Evolutionary conservation across 2,888 invertebrate species (phyloP), one percentile per base, ranked within the genome.

Genomic region (Eupithecia exiguata): DNA sequence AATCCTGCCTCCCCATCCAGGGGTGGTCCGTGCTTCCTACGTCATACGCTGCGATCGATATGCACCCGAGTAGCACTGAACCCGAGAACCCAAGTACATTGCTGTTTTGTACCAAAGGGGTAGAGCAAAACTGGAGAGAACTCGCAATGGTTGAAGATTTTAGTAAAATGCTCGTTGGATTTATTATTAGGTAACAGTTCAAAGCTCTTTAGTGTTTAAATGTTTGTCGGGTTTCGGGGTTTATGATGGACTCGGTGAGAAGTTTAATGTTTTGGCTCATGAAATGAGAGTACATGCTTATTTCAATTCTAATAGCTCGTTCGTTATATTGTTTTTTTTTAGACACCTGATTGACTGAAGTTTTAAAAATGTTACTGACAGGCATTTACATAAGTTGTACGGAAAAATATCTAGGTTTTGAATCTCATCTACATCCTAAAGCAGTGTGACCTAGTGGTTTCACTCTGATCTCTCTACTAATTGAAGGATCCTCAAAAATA

Each of bases 11-110:
- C 74, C 66, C 58, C 68, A 36, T 49, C 58, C 25, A 65, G 71
- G 76, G 77, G 80, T 77, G 81, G 78, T 80, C 79, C 74, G 79
- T 77, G 80, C 77, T 80, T 80, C 74, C 74, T 77, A 86, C 86
- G 84, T 88, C 89, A 88, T 81, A 78, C 79, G 77, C 75, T 71
- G 69, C 81, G 88, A 87, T 88, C 89, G 84, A 89, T 89, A 86
- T 78, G 76, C 81, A 81, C 81, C 79, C 62, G 68, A 77, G 76
- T 79, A 77, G 63, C 36, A 67, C 10, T 69, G 71, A 46, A 70
- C 70, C 71, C 53, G 71, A 73, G 53, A 30, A 63, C 53, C 53
- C 5, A 30, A 7, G 40, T 75, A 77, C 71, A 79, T 74, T 76
- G 69, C 74, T 63, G 67, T 68, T 71, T 78, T 49, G 35, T 0